Evolutionary conservation across 2,888 invertebrate species (phyloP).

Genomic region (Sphecodes monilicornis): DNA sequence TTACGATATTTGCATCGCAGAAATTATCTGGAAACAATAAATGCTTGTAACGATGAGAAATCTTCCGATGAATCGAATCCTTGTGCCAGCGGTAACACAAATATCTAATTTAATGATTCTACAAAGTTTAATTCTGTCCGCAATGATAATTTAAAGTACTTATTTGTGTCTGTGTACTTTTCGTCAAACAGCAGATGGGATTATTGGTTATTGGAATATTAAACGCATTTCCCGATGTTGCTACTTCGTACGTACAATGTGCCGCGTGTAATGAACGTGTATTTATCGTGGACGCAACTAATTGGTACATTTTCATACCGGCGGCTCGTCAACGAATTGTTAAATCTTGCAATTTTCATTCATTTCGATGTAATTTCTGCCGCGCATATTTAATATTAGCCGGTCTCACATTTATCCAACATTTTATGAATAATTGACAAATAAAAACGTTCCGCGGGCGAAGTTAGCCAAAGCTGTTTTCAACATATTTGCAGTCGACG

Average conservation of each 20-base stretch:
- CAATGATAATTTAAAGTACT: neutral
- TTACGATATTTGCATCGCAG: neutral
- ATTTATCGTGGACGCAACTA: neutral
- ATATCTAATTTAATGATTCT: neutral
- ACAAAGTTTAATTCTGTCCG: neutral
- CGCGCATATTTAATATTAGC: constrained; percentile 1
- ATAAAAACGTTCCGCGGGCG: constrained; percentile 3
- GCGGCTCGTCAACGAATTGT: constrained; percentile 1
- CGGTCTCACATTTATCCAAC: constrained; percentile 4
- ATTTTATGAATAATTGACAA: constrained; percentile 15
- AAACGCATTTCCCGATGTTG: neutral
- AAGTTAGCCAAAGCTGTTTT: constrained; percentile 17
- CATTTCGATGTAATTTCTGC: neutral
- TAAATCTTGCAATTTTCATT: constrained; percentile 21
- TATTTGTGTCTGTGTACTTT: neutral
- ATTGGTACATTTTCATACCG: constrained; percentile 17
- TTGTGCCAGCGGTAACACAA: neutral
- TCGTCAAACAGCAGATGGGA: neutral
- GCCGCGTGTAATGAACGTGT: neutral
- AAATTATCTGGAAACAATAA: neutral
- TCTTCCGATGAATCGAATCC: neutral
- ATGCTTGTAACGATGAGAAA: neutral
- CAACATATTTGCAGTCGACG: neutral
- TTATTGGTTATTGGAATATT: neutral
- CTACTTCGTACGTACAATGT: neutral